Conservation (phyloP, 2,113 vertebrate species). For the Larimichthys polyactis region DNA sequence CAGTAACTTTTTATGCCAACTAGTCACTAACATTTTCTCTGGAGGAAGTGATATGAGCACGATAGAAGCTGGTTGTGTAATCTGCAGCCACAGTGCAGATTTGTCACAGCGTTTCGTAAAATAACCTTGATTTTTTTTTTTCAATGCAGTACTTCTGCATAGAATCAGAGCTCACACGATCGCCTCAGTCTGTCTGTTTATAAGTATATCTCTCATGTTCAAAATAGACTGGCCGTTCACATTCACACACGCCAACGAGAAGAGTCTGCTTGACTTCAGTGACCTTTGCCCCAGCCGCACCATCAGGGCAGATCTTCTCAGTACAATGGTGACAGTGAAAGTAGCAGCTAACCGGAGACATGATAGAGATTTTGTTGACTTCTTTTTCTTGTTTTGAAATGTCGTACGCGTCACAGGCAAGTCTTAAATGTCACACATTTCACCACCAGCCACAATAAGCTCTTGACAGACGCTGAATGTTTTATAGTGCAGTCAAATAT, state of each 20-base stretch:
- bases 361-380: neutral
- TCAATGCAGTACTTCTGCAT: neutral
- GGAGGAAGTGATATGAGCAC: constrained; percentile 23
- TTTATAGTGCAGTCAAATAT: too few relatives aligned
- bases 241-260: neutral
- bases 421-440: neutral
- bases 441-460: neutral
- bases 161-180: constrained; percentile 5
- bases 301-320: neutral
- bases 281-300: constrained; percentile 37
- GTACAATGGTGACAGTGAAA: constrained; percentile 17
- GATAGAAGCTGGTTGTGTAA: constrained; percentile 24
- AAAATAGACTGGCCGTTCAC: neutral
- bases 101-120: constrained; percentile 3
- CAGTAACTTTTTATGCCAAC: neutral
- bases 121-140: neutral
- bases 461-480: neutral
- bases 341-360: neutral
- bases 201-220: neutral
- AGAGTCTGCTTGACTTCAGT: neutral
- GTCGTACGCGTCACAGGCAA: neutral
- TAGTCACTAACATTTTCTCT: neutral
- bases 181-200: neutral
- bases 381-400: constrained; percentile 12
- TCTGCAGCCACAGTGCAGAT: constrained; percentile 1